These are phyloP conservation scores for Zaprionus ghesquierei DNA, from an alignment of 1,140 invertebrate genomes.

Conservation along the genomic window DNA sequence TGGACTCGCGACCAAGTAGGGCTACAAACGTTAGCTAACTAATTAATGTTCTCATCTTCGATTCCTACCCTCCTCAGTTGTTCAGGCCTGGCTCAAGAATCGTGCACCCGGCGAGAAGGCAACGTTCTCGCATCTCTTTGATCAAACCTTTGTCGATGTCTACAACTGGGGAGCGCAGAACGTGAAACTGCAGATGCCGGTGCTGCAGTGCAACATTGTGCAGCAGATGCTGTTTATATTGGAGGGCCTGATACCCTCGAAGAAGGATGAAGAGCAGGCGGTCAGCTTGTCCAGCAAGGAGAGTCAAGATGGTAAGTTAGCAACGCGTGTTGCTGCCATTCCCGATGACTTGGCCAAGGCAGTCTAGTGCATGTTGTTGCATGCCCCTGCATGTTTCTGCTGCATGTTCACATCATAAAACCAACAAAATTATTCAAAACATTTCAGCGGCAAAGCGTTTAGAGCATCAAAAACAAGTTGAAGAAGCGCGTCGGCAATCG, in stretches of 20 bases:
- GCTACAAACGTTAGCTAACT: too few species aligned
- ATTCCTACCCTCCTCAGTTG: constrained; percentile 73
- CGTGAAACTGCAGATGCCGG: constrained; percentile 91
- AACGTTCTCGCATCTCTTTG: constrained; percentile 90
- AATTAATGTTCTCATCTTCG: background rate
- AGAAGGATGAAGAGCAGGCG: constrained; percentile 84
- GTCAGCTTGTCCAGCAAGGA: constrained; percentile 82
- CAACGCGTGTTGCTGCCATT: background rate
- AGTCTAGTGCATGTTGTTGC: background rate
- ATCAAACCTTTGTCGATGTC: constrained; percentile 89
- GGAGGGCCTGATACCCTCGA: constrained; percentile 92
- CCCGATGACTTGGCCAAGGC: background rate
- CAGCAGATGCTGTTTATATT: constrained; percentile 91
- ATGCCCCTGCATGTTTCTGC: constrained; percentile 83
- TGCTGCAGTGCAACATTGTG: constrained; percentile 95
- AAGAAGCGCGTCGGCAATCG: constrained; percentile 74
- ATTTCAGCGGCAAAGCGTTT: constrained; percentile 69
- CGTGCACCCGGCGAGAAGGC: constrained; percentile 88
- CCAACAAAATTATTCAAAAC: constrained; percentile 62
- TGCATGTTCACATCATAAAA: constrained; percentile 64
- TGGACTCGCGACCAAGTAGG: constrained; percentile 93
- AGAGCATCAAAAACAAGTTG: constrained; percentile 69
- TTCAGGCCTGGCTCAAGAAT: constrained; percentile 91
- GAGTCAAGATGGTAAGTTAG: constrained; percentile 75
- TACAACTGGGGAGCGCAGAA: constrained; percentile 94